Conservation (phyloP, 2,797 vertebrate species). For the Dermochelys coriacea region DNA sequence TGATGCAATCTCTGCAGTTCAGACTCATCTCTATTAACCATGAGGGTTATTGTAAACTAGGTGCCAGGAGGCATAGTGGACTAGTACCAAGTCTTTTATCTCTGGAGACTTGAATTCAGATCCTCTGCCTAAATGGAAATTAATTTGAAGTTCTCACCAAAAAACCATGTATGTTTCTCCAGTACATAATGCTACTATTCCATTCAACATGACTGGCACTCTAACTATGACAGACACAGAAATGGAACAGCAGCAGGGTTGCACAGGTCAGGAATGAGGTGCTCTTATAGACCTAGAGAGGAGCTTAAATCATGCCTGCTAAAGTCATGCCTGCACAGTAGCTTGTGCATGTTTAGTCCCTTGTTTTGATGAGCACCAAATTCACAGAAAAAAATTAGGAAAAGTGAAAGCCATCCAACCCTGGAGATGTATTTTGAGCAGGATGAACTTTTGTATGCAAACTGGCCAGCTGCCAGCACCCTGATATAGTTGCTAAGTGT, state of each 20-base stretch:
- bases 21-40: background rate
- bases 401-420: background rate
- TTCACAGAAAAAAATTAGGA: background rate
- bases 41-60: background rate
- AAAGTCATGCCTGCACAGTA: fast-evolving
- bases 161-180: background rate
- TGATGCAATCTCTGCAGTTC: background rate
- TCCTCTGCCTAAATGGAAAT: background rate
- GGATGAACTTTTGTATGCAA: background rate
- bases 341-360: background rate
- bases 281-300: background rate
- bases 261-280: background rate
- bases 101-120: background rate
- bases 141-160: background rate
- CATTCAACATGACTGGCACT: background rate
- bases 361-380: background rate
- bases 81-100: background rate
- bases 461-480: background rate
- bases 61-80: background rate
- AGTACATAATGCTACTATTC: fast-evolving
- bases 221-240: background rate
- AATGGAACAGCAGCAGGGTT: background rate
- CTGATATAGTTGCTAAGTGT: background rate
- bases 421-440: background rate
- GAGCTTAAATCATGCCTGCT: background rate